phyloP scores from a whole-genome alignment of 2,113 vertebrate species.

The Lucifuga dentata region DNA sequence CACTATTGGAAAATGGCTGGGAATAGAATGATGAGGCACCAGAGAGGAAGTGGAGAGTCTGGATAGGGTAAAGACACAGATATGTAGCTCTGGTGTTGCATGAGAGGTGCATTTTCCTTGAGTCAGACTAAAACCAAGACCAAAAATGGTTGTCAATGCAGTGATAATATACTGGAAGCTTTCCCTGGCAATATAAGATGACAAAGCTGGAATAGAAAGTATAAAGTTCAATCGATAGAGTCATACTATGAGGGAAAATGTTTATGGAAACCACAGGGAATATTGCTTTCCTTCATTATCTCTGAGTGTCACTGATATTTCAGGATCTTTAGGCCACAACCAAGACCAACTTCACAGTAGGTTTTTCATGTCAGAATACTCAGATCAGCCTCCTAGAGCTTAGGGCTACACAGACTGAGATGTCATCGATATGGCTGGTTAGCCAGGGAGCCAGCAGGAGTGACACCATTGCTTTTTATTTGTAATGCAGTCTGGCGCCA shows the following conservation, averaged over 20 bases:
- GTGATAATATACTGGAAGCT: conserved; percentile 2
- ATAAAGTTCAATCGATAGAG: conserved; percentile 25
- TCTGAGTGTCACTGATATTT: conserved; percentile 10
- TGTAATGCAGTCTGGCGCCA: conserved; percentile 50
- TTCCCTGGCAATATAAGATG: background rate
- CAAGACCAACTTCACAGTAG: no score
- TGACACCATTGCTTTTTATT: conserved; percentile 55
- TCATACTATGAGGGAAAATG: background rate
- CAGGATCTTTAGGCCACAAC: background rate
- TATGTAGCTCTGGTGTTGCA: background rate
- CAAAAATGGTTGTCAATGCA: background rate
- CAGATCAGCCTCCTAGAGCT: conserved; percentile 12
- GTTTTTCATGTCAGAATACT: no score
- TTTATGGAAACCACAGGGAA: conserved; percentile 16
- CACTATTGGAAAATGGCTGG: conserved; percentile 12
- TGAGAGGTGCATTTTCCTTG: conserved; percentile 1
- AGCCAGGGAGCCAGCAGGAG: conserved; percentile 44
- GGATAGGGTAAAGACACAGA: background rate
- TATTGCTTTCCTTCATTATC: conserved; percentile 29
- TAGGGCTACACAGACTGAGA: conserved; percentile 33
- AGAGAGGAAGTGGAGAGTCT: conserved; percentile 7
- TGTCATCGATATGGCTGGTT: conserved; percentile 59
- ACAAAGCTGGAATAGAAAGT: conserved; percentile 16
- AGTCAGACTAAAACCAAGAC: conserved; percentile 1
- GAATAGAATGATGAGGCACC: conserved; percentile 2